phyloP scores from a whole-genome alignment of 2,113 vertebrate genomes.

The Australoheros scitulus region DNA sequence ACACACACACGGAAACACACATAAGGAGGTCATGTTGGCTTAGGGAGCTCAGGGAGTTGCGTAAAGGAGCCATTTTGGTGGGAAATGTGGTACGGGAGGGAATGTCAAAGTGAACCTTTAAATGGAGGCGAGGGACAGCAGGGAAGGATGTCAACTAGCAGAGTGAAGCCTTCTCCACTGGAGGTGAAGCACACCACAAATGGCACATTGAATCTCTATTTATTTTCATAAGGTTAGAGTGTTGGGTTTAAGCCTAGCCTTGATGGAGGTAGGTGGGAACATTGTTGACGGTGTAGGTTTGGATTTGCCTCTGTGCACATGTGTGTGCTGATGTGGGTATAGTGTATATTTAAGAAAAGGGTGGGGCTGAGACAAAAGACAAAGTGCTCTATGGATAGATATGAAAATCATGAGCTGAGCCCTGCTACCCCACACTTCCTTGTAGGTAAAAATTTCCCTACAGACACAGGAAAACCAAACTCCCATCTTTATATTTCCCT shows the following conservation, averaged over 20 bases:
- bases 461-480: constrained; percentile 34
- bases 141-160: constrained; percentile 47
- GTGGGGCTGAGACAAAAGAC: constrained; percentile 18
- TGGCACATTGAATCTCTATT: constrained; percentile 68
- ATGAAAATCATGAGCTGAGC: constrained; percentile 56
- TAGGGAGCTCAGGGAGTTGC: constrained; percentile 67
- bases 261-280: constrained; percentile 31
- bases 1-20: constrained; percentile 40
- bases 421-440: constrained; percentile 30
- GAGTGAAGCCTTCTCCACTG: constrained; percentile 56
- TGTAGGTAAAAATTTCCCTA: constrained; percentile 29
- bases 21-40: constrained; percentile 66
- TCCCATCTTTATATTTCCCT: constrained; percentile 14
- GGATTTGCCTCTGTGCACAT: constrained; percentile 39
- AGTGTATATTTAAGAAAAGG: constrained; percentile 31
- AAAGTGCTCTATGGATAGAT: constrained; percentile 45
- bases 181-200: constrained; percentile 69
- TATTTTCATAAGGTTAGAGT: constrained; percentile 72
- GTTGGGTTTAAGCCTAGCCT: constrained; percentile 66
- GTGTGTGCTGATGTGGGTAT: constrained; percentile 10
- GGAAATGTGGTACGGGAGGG: constrained; percentile 68
- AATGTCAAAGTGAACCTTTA: constrained; percentile 61
- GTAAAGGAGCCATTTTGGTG: constrained; percentile 74
- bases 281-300: constrained; percentile 32
- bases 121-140: constrained; percentile 60